phyloP scores from a whole-genome alignment of 2,888 invertebrate genomes.

The Nomada lathburiana region DNA sequence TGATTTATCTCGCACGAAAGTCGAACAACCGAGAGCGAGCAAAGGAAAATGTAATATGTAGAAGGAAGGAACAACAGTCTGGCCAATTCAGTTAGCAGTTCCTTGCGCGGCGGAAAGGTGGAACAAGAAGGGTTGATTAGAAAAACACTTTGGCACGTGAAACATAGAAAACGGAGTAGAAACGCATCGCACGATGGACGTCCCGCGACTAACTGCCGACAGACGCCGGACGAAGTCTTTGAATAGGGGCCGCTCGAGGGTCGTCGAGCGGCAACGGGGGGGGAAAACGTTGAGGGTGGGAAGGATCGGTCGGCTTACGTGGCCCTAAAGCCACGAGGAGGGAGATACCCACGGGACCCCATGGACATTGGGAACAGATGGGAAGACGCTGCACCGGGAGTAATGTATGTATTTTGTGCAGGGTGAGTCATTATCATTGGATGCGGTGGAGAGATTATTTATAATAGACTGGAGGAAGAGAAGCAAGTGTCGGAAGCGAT shows the following conservation, averaged over 20 bases:
- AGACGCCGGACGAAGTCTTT: constrained; percentile 72
- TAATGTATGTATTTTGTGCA: constrained; percentile 5
- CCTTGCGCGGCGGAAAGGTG: neutral
- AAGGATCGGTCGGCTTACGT: constrained; percentile 67
- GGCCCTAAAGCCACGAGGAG: constrained; percentile 42
- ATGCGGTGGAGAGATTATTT: too few relatives aligned
- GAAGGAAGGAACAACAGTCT: neutral
- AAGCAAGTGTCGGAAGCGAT: too few relatives aligned
- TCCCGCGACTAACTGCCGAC: constrained; percentile 73
- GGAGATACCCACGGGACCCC: constrained; percentile 61
- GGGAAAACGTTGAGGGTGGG: constrained; percentile 46
- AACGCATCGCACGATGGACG: constrained; percentile 52
- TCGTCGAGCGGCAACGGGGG: constrained; percentile 48
- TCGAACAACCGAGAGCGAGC: neutral
- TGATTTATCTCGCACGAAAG: neutral
- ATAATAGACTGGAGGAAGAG: too few relatives aligned
- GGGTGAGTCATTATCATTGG: constrained; percentile 20
- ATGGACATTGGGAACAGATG: constrained; percentile 63
- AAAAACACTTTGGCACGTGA: neutral
- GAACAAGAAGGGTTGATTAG: neutral
- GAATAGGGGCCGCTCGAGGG: constrained; percentile 62
- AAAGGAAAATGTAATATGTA: too few relatives aligned
- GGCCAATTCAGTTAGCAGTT: neutral
- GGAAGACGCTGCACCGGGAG: constrained; percentile 23
- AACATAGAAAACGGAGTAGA: neutral